Base-by-base conservation (phyloP, 2,113 vertebrate species). In the Anoura caudifer region DNA sequence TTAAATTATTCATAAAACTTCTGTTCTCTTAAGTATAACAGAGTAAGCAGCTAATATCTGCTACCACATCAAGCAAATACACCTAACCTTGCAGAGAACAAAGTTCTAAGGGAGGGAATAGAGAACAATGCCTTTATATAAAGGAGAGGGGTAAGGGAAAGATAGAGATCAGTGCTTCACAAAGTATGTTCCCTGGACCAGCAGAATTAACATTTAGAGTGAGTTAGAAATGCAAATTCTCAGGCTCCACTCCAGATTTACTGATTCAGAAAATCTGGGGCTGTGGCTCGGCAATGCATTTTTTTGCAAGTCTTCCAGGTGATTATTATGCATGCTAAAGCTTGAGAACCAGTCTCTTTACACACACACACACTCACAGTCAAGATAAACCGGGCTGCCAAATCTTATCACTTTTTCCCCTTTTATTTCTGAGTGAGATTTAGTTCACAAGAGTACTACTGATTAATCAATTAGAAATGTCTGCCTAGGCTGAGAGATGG, bases 391-490 rank as follows among this genome's bases (percentile, higher is more conserved):
- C 10, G 10, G 47, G 50, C 65, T 61, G 61, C 41, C 45, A 82
- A 36, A 28, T 43, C 38, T 31, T 38, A 61, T 90, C 43, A 45
- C 14, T 47, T 79, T 87, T 73, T 3, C 0, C 15, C n/a, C 59
- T 22, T 17, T 95, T 75, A 36, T 9, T 73, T 28, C 33, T 45
- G 28, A 70, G 52, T 61, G 72, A 85, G 43, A 93, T 52, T 90
- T 69, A 43, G 5, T 90, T 94, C 65, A 76, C 50, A 81, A n/a
- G 72, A 87, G 43, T 26, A 92, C 20, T 81, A 41, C 33, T 87
- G 38, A 87, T 84, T 92, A 90, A 79, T 79, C 63, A 94, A 6
- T 91, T 96, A 83, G 65, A 14, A 75, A 72, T 20, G 16, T 89
- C 33, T 92, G 45, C 38, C 47, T 93, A 69, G 56, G 67, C 63